These are phyloP conservation scores for Lutjanus argentimaculatus DNA, from an alignment of 2,797 vertebrate genomes.

Conservation along the genomic window DNA sequence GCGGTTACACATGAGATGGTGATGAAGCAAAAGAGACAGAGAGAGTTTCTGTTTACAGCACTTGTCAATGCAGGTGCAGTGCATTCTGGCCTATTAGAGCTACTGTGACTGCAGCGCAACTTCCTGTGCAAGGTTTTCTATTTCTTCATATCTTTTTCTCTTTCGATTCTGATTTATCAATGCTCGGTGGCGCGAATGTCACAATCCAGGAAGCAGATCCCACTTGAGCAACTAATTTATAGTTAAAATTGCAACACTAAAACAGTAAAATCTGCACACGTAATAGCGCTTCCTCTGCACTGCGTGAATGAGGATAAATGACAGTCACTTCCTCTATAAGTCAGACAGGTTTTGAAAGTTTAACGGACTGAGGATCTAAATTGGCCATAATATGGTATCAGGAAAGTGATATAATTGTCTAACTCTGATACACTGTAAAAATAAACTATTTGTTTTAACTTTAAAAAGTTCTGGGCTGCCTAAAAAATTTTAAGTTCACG, in stretches of 20 bases:
- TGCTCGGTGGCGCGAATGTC: no score
- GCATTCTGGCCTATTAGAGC: background rate
- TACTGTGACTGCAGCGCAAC: background rate
- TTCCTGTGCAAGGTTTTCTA: background rate
- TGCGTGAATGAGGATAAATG: background rate
- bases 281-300: background rate
- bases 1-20: background rate
- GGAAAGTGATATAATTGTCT: no score
- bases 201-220: background rate
- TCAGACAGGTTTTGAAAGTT: background rate
- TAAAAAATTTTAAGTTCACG: no score
- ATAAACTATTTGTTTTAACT: no score
- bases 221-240: background rate
- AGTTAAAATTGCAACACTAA: background rate
- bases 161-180: background rate
- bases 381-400: no score
- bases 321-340: background rate
- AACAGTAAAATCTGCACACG: background rate
- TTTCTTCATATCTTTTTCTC: background rate
- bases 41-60: background rate
- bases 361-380: background rate
- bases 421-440: no score
- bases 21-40: background rate
- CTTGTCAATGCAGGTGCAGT: background rate
- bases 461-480: no score